Conservation (phyloP, 2,797 vertebrate genomes). For the Dallia pectoralis region DNA sequence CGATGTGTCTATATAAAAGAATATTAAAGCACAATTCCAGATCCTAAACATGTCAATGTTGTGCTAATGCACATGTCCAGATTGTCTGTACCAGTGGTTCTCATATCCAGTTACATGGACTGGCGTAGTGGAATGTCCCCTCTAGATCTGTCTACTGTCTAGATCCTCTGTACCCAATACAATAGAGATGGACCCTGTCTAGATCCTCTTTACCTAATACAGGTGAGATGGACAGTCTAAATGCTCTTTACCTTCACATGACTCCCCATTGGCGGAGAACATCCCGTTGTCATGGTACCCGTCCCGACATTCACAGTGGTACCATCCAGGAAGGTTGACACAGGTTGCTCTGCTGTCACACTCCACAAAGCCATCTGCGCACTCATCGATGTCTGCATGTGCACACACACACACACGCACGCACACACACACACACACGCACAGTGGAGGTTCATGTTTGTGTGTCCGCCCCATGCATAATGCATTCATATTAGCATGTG, state of each 20-base stretch:
- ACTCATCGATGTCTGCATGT: constrained; percentile 94
- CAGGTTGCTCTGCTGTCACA: constrained; percentile 96
- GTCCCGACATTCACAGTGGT: constrained; percentile 97
- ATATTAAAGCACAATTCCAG: no score
- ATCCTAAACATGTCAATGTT: no score
- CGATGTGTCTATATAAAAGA: no score
- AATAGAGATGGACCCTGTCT: no score
- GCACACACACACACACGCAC: neutral
- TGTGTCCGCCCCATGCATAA: neutral
- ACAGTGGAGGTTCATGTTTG: no score
- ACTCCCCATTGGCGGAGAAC: constrained; percentile 95
- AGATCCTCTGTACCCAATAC: no score
- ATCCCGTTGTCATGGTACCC: constrained; percentile 98
- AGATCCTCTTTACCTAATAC: neutral
- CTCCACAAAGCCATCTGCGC: constrained; percentile 92
- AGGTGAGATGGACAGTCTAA: neutral
- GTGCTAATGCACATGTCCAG: no score
- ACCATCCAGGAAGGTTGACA: constrained; percentile 98
- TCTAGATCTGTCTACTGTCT: no score
- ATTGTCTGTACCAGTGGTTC: no score
- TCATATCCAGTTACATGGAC: no score
- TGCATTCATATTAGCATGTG: neutral
- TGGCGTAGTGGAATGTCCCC: no score
- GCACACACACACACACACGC: neutral
- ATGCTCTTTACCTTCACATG: constrained; percentile 86